phyloP scores from a whole-genome alignment of 30 jellyfish, hydroid and myxozoan genomes.

The Chrysaora quinquecirrha region DNA sequence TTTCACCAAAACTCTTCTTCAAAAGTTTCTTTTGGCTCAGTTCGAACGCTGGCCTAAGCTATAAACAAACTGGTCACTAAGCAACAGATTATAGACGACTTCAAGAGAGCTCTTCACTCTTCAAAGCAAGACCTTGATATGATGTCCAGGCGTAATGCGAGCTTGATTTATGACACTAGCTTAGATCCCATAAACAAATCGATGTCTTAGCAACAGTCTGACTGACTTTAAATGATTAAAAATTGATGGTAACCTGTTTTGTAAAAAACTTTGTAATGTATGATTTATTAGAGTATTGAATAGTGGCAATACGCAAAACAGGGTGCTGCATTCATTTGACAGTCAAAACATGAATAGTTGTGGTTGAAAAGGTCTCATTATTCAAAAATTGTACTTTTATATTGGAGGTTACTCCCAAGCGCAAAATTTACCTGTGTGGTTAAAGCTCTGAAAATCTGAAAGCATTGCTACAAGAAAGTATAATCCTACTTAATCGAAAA shows the following conservation, averaged over 20 bases:
- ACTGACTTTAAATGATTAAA: slow-evolving; percentile 31
- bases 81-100: not conserved
- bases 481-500: too few relatives aligned
- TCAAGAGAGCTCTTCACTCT: not conserved
- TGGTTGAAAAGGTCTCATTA: not conserved
- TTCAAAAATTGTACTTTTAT: not conserved
- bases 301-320: not conserved
- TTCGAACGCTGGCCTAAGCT: not conserved
- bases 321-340: not conserved
- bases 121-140: not conserved
- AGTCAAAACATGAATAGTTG: not conserved
- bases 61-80: not conserved
- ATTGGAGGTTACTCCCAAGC: not conserved
- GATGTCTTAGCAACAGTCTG: slow-evolving; percentile 50
- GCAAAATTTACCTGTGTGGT: too few relatives aligned
- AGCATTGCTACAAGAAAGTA: too few relatives aligned
- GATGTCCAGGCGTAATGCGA: not conserved
- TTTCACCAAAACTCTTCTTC: not conserved
- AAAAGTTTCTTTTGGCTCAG: not conserved
- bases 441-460: too few relatives aligned
- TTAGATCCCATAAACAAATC: slow-evolving; percentile 44
- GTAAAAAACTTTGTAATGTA: not conserved
- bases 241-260: slow-evolving; percentile 29
- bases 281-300: not conserved
- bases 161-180: not conserved